Evolutionary conservation across 2,888 invertebrate genomes (phyloP).

Genomic region (Drosophila infuscata): DNA sequence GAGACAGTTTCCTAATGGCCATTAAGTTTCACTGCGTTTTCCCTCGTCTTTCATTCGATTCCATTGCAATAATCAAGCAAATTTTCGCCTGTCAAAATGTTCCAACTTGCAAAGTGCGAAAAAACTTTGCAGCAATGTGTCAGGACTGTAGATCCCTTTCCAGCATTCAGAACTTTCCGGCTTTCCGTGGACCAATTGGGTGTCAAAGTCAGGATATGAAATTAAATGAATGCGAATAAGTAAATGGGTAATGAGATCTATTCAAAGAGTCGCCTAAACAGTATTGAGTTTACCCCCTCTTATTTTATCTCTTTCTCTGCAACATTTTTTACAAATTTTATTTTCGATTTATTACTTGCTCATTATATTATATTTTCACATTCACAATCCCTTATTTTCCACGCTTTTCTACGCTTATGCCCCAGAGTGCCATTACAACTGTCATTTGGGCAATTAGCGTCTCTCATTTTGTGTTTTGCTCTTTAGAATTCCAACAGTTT

Average conservation of each 20-base stretch:
- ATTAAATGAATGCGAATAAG: slow-evolving; percentile 43
- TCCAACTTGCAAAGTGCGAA: slow-evolving; percentile 59
- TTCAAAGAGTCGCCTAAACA: slow-evolving; percentile 30
- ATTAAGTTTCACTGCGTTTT: slow-evolving; percentile 38
- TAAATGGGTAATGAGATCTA: slow-evolving; percentile 43
- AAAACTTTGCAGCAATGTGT: slow-evolving; percentile 39
- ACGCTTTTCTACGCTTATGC: slow-evolving; percentile 17
- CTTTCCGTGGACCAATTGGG: slow-evolving; percentile 21
- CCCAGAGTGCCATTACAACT: slow-evolving; percentile 45
- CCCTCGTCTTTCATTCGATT: slow-evolving; percentile 25
- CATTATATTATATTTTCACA: neutral
- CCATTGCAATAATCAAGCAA: slow-evolving; percentile 72
- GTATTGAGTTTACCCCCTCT: neutral
- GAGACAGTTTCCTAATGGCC: slow-evolving; percentile 38
- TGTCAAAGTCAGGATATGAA: slow-evolving; percentile 38
- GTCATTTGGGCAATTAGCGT: slow-evolving; percentile 61
- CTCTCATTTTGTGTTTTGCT: slow-evolving; percentile 4
- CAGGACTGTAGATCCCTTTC: slow-evolving; percentile 5
- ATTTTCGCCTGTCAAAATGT: slow-evolving; percentile 77
- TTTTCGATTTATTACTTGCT: slow-evolving; percentile 1
- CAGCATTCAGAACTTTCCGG: slow-evolving; percentile 13
- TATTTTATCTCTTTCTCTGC: neutral
- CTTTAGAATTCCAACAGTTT: slow-evolving; percentile 20
- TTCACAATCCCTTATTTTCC: neutral
- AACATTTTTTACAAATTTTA: neutral